phyloP scores from a whole-genome alignment of 1,140 invertebrate species.

The Limonius californicus region DNA sequence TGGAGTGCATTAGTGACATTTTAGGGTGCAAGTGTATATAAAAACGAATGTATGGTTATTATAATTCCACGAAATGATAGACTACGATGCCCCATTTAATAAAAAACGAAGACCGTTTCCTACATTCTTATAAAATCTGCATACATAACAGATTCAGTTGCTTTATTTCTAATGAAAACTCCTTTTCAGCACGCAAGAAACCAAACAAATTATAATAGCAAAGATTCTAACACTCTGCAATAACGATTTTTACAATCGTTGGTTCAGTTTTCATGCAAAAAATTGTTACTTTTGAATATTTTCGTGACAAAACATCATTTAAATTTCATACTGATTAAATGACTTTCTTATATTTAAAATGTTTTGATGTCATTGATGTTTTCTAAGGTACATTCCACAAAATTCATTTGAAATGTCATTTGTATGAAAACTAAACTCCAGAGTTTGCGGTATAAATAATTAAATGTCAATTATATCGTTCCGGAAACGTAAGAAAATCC shows the following conservation, averaged over 20 bases:
- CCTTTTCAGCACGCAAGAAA: constrained; percentile 2
- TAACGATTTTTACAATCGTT: not conserved
- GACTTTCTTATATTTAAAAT: no score
- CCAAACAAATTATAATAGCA: not conserved
- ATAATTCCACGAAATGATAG: constrained; percentile 8
- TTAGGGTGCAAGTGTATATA: constrained; percentile 41
- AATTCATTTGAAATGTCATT: no score
- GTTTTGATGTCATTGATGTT: no score
- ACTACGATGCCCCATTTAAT: not conserved
- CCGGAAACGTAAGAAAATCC: constrained; percentile 29
- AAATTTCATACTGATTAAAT: no score
- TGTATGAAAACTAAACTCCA: constrained; percentile 4
- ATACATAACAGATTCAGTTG: not conserved
- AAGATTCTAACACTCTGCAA: not conserved
- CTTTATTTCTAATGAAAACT: constrained; percentile 6
- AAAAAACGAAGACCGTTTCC: not conserved
- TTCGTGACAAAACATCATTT: no score
- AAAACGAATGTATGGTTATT: constrained; percentile 23
- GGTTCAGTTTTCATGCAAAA: not conserved
- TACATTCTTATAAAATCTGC: constrained; percentile 3
- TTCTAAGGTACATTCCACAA: no score
- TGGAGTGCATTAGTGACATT: constrained; percentile 27
- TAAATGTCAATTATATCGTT: constrained; percentile 46
- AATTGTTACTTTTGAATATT: no score
- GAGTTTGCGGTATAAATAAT: constrained; percentile 19